Conservation (phyloP, 2,113 vertebrate species). For the Coptodon bakossiorum region DNA sequence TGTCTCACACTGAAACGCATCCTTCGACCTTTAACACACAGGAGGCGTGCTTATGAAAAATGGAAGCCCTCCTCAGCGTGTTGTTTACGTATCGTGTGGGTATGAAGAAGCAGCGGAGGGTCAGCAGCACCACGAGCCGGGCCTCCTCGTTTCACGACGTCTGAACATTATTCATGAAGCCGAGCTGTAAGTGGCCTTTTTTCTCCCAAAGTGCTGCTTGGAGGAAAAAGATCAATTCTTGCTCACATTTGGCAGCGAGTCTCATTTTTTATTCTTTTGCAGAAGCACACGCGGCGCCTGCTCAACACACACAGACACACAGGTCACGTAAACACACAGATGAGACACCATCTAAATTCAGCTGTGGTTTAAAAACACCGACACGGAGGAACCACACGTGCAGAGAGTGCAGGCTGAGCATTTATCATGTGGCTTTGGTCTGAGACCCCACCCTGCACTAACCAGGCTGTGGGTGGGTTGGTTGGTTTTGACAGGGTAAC, state of each 20-base stretch:
- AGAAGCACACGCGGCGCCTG: background rate
- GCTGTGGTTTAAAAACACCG: background rate
- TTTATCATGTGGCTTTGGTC: background rate
- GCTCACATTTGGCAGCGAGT: background rate
- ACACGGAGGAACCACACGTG: background rate
- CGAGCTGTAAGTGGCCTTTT: background rate
- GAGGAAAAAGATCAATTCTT: background rate
- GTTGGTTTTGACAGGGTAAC: background rate
- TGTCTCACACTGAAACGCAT: background rate
- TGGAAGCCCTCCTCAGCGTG: rapidly evolving
- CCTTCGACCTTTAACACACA: background rate
- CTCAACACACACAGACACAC: background rate
- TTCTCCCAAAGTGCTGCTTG: background rate
- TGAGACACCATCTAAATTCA: background rate
- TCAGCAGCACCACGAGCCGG: background rate
- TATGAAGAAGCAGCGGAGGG: background rate
- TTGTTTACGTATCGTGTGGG: background rate
- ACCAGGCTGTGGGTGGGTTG: background rate
- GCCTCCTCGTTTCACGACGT: background rate
- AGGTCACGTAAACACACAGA: background rate
- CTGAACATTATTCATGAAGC: conserved; percentile 18
- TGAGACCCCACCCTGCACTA: background rate
- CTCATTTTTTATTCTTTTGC: background rate
- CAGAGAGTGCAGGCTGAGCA: background rate
- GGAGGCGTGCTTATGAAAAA: background rate